Base-by-base conservation (phyloP, 92 coral and sea anemone species). In the Ricordea florida region DNA sequence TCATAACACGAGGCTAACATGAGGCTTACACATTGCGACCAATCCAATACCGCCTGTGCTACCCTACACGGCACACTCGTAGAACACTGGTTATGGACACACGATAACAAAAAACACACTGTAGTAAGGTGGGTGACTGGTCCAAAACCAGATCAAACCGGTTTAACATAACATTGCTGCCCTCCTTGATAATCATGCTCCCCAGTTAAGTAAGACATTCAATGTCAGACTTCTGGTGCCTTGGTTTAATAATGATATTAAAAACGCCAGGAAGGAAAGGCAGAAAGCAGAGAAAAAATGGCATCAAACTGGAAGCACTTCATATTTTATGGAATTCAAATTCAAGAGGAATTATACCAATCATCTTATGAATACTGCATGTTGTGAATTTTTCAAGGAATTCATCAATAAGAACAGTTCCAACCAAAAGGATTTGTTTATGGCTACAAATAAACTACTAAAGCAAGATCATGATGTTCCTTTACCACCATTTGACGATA, bases 211-310 rank as follows among this genome's bases (percentile, higher is more conserved):
- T n/a, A n/a, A n/a, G n/a, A n/a, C n/a, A n/a, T 31, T 31, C 22
- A 57, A 22, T 30, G 18, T 57, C 41, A 57, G 64, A 57, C 64
- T 29, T 30, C 64, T 57, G 31, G 64, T 57, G 64, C 23, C 27
- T 32, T 30, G 42, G 64, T 57, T 57, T 27, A 30, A 11, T 13
- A 31, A 57, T 57, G 42, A 32, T 26, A 57, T 57, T 30, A 57
- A 30, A 27, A 30, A 57, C 31, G 64, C 64, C 10, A 22, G 25
- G 0, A 57, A 27, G 64, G 64, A 57, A 27, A 57, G 64, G 37
- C 43, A 27, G 20, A 57, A 15, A 32, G 64, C 42, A 16, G 64
- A 57, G 32, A 24, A 35, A 57, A 52, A 34, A 38, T 37, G 50
- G 67, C 30, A 49, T 10, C 28, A 32, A 4, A 35, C 67, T 17